A percentile compares a stretch with the other conserved stretches of the same genome.
These are phyloP conservation scores for Ictidomys tridecemlineatus DNA, from an alignment of 2,113 vertebrate genomes.

Conservation along the genomic window DNA sequence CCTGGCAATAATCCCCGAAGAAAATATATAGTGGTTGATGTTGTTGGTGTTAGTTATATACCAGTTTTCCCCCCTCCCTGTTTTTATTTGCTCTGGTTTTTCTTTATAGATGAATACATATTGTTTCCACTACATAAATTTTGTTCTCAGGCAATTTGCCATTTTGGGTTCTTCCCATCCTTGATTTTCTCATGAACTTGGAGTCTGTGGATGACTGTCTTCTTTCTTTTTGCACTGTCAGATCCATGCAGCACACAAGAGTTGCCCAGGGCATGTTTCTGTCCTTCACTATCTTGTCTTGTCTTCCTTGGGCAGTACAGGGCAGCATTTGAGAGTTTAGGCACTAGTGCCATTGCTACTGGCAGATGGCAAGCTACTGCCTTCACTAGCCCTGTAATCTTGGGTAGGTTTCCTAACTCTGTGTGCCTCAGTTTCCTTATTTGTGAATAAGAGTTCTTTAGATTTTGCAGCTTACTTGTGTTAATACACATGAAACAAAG, in stretches of 20 bases:
- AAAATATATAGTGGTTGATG: background rate
- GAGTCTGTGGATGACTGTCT: background rate
- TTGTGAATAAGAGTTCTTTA: background rate
- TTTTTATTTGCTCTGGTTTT: background rate
- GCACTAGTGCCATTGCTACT: too few species aligned
- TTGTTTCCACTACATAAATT: background rate
- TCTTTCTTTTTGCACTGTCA: background rate
- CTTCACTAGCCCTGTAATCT: background rate
- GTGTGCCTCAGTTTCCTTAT: background rate
- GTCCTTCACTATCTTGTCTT: background rate
- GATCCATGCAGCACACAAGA: background rate
- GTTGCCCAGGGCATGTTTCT: background rate
- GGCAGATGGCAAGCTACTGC: too few species aligned
- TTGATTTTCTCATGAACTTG: background rate
- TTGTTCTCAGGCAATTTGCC: background rate
- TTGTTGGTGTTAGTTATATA: background rate
- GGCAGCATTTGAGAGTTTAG: too few species aligned
- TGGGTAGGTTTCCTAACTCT: background rate
- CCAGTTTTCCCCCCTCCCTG: background rate
- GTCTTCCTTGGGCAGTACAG: background rate
- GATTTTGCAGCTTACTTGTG: background rate
- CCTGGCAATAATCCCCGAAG: background rate
- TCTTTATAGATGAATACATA: background rate
- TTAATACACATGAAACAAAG: background rate
- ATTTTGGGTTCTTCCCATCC: background rate